Percentiles rank a stretch among this genome's conserved stretches.
Evolutionary conservation across 2,797 vertebrate species (phyloP).

Genomic region (Prunella strophiata): DNA sequence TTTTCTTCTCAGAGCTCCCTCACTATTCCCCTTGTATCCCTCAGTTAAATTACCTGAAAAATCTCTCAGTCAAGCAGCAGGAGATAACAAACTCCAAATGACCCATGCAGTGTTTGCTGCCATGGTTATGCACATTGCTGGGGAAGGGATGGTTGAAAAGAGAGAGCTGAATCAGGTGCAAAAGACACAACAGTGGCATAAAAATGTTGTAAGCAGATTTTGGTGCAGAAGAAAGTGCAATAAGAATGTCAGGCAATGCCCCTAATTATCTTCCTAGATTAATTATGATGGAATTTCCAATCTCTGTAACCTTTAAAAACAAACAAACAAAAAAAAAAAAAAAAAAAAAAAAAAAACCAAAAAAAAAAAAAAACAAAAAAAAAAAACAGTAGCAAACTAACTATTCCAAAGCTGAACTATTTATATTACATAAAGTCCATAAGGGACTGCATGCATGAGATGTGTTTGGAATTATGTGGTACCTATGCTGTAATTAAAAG

Average conservation of each 20-base stretch:
- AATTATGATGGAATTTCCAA: neutral
- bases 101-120: neutral
- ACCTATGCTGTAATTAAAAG: neutral
- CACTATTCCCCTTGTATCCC: neutral
- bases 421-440: neutral
- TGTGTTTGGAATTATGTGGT: neutral
- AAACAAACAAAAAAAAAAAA: neutral
- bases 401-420: neutral
- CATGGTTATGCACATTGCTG: neutral
- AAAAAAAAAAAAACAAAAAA: too few relatives aligned
- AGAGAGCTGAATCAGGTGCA: neutral
- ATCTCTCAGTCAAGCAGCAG: neutral
- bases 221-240: neutral
- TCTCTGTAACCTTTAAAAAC: neutral
- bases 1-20: neutral
- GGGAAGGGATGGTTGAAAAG: neutral
- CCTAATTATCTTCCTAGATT: neutral
- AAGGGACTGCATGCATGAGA: neutral
- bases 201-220: neutral
- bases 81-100: neutral
- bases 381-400: neutral
- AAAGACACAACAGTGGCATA: neutral
- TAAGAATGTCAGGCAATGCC: neutral
- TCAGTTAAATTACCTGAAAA: neutral
- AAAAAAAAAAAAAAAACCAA: too few relatives aligned